Base-by-base conservation (phyloP, 2,888 invertebrate species). In the Lasioglossum pauxillum region DNA sequence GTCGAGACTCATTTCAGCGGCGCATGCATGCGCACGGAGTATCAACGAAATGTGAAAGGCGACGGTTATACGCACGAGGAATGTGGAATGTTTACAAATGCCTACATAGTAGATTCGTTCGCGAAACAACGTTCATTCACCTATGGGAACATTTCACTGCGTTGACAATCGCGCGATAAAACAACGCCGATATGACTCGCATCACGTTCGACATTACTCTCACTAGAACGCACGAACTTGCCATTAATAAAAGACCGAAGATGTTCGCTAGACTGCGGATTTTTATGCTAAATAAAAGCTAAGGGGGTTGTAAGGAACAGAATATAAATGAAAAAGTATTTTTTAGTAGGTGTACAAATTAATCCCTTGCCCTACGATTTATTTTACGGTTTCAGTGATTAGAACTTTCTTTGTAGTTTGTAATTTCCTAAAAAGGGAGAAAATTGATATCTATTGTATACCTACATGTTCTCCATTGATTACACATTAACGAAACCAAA, bases 31-130 rank as follows among this genome's bases (percentile, higher is more conserved):
- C 88, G 76, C 38, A 53, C 60, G 64, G 57, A 81, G 80, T 83
- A 83, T 71, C 49, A 49, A 83, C 82, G 91, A 91, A 91, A 91
- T 88, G 90, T 90, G 90, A 90, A 90, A 90, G 90, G 90, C 90
- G 80, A 84, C 83, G 85, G 83, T 78, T 83, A 81, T 88, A 84
- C 85, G 87, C 88, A 80, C 67, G 80, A 87, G 93, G 93, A 93
- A 93, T 93, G 93, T 91, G 90, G 92, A 92, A 89, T 93, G 90
- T 92, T 93, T 93, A 93, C 91, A 89, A 92, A 93, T 91, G 88
- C 87, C 86, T 85, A 86, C 88, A 80, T 84, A 86, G 84, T 78
- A 67, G 31, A 83, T 86, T 88, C 88, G 86, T 88, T 89, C 86
- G 76, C 83, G 83, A 80, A 88, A 35, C 85, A 74, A 84, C 85